Percentiles rank a stretch among this genome's conserved stretches.
phyloP scores from a whole-genome alignment of 2,113 vertebrate genomes.

The Campylomormyrus numenius region DNA sequence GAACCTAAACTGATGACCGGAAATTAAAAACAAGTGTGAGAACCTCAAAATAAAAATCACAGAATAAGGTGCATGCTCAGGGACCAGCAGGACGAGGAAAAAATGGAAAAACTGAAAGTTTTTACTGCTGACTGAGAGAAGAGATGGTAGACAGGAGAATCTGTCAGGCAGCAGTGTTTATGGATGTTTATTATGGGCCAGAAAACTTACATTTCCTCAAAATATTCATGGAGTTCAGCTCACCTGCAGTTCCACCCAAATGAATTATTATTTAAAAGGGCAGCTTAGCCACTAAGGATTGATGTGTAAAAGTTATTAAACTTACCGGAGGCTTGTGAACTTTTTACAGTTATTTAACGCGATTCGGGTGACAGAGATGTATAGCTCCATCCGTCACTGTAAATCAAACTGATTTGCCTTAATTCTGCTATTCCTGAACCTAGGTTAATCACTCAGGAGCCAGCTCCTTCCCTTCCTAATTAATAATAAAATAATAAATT shows the following conservation, averaged over 20 bases:
- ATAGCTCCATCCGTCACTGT: background rate
- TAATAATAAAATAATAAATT: background rate
- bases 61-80: background rate
- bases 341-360: background rate
- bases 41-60: background rate
- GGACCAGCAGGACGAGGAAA: background rate
- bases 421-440: background rate
- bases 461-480: background rate
- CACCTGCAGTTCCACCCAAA: background rate
- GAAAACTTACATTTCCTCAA: background rate
- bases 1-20: background rate
- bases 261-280: background rate
- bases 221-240: background rate
- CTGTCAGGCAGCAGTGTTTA: background rate
- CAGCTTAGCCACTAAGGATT: background rate
- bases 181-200: background rate
- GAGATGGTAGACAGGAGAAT: background rate
- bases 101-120: background rate
- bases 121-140: background rate
- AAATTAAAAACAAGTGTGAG: background rate
- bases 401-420: constrained; percentile 1
- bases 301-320: background rate
- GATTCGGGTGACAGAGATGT: background rate
- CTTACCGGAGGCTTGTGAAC: background rate
- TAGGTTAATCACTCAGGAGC: background rate